Base-by-base conservation (phyloP, 1,140 invertebrate genomes). In the Drosophila lowei region DNA sequence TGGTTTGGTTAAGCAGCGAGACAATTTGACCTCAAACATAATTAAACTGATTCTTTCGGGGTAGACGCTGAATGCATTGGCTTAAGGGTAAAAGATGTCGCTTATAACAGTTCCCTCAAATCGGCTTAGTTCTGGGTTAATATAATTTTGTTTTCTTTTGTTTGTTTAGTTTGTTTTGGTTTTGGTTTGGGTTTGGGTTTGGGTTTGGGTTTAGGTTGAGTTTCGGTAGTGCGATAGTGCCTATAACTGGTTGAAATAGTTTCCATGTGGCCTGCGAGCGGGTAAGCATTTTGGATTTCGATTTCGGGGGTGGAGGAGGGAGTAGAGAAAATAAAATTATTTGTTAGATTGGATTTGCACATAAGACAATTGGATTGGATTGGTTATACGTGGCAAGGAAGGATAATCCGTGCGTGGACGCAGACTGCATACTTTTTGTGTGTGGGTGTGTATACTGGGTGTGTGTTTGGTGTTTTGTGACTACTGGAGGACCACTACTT, bases 231-330 rank as follows among this genome's bases (percentile, higher is more conserved):
- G 18, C 46, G 54, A 72, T 41, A 50, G 41, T 70, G 66, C 72
- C 66, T 89, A 90, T 85, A 68, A 55, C 61, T 90, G 76, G 67
- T 52, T 86, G 77, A 88, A 84, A 90, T 71, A 88, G 63, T 90
- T 90, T 84, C 88, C 89, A 89, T 90, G 89, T 64, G 89, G 89
- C 89, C 89, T 90, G 89, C 63, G 72, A 72, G 59, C 62, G 75
- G 67, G 50, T 77, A 89, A 89, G 84, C 84, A 47, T 79, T 79
- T 73, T 23, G 49, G 52, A 16, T 38, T 16, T 60, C 46, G 52
- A 16, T 38, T n/a, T 60, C 46, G n/a, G 15, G 0, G 16, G 42
- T 23, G 57, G 79, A 75, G 57, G 79, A 75, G 67, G 64, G 54
- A 66, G 80, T 61, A 86, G 70, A 72, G 52, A 76, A 85, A 77